Percentiles rank a stretch among this genome's conserved stretches.
Conservation (phyloP, 2,888 invertebrate genomes). For the Cephus spinipes region DNA sequence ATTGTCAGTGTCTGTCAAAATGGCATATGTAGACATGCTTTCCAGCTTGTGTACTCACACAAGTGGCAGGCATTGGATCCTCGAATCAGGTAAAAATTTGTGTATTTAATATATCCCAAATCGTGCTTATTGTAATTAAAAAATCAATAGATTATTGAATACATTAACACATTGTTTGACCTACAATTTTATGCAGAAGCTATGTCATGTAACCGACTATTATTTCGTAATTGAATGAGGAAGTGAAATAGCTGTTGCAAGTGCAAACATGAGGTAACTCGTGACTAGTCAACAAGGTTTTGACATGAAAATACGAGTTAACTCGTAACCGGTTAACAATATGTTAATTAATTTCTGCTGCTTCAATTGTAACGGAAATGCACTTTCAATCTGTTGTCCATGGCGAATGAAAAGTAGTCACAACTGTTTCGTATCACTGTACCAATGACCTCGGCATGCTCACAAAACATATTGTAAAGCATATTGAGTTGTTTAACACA, state of each 20-base stretch:
- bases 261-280: no score
- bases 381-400: not conserved
- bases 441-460: not conserved
- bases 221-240: no score
- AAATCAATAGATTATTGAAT: not conserved
- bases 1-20: slow-evolving; percentile 73
- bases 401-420: not conserved
- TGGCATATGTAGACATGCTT: slow-evolving; percentile 76
- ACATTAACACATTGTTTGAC: not conserved
- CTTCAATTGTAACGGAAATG: not conserved
- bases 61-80: slow-evolving; percentile 76
- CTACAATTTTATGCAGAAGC: no score
- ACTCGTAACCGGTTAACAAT: no score
- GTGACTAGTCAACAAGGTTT: no score
- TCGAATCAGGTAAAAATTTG: slow-evolving; percentile 45
- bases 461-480: not conserved
- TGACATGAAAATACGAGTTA: no score
- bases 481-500: slow-evolving; percentile 9
- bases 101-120: not conserved
- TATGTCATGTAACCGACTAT: no score
- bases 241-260: no score
- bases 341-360: not conserved
- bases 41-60: slow-evolving; percentile 72
- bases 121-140: not conserved
- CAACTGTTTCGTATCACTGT: not conserved